Evolutionary conservation across 1,140 invertebrate species (phyloP), one percentile per base, ranked within the genome.

Genomic region (Bilobella aurantiaca): DNA sequence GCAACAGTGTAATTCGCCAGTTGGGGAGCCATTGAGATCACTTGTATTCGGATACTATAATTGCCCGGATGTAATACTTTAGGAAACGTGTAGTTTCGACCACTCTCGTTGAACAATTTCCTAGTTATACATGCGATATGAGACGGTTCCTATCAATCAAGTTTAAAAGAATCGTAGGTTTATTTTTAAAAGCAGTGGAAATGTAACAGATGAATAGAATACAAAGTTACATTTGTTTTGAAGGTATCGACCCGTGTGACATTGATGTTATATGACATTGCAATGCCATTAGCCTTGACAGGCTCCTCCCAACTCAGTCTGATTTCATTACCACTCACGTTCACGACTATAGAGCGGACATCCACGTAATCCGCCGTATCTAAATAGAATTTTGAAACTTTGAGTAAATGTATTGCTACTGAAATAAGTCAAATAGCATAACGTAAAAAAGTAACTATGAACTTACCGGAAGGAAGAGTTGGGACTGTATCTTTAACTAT

Each of bases 261-360:
- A 69, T 86, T 82, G 29, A 96, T 85, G 59, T 85, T 83, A 77
- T 93, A 95, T 0, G 85, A 85, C 2, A 93, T 81, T 49, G 96
- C 87, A 29, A 89, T 79, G 0, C 92, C 90, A 77, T 97, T 97
- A 0, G 92, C 91, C 64, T 85, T 76, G n/a, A 73, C 62, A 0
- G 93, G 93, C 73, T 88, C 85, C 0, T 83, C 77, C 93, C 93
- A 97, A 12, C 70, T 76, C 2, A 87, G 72, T 14, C 77, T 74
- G 3, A 81, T 74, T 18, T 58, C 59, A 27, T 74, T 75, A 30
- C 68, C 66, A 21, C 76, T 77, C 18, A 75, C 74, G 70, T 79
- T 79, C 3, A 64, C 53, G 27, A 42, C 62, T 37, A 78, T 69
- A 0, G 73, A 66, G 1, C 64, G 68, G 3, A 57, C 58, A 67